These are phyloP conservation scores for Helostoma temminkii DNA, from an alignment of 2,797 vertebrate genomes.

Conservation along the genomic window DNA sequence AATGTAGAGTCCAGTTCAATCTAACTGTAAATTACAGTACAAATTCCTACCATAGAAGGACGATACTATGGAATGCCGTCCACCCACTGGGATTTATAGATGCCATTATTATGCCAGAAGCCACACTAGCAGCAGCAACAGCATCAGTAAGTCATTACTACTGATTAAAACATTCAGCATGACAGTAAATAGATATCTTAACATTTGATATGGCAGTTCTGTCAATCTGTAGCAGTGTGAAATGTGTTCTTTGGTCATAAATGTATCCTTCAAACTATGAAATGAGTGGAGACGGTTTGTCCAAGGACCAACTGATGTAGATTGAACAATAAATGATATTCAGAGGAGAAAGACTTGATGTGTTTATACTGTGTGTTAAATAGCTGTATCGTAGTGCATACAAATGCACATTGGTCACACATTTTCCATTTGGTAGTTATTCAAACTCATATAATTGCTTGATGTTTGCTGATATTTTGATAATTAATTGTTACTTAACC, in stretches of 20 bases:
- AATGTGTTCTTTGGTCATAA: constrained; percentile 87
- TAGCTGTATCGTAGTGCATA: constrained; percentile 1
- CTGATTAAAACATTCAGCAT: constrained; percentile 86
- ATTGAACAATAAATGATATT: constrained; percentile 87
- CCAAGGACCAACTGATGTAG: constrained; percentile 81
- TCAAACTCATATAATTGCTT: neutral
- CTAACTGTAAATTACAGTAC: constrained; percentile 80
- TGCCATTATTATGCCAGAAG: constrained; percentile 83
- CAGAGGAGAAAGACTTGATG: constrained; percentile 72
- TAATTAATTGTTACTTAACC: constrained; percentile 31
- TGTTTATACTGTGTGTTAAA: constrained; percentile 27
- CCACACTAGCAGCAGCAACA: constrained; percentile 84
- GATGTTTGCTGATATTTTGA: constrained; percentile 7
- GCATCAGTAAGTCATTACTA: constrained; percentile 82
- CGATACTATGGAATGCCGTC: constrained; percentile 82
- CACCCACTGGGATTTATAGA: constrained; percentile 78
- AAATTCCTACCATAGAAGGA: constrained; percentile 77
- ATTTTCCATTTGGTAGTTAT: neutral
- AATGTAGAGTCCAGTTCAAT: constrained; percentile 69
- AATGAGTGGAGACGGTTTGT: constrained; percentile 79
- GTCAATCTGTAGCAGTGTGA: constrained; percentile 85
- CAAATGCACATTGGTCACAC: neutral
- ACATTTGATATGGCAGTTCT: constrained; percentile 86
- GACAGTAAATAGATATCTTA: constrained; percentile 87
- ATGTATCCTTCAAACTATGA: constrained; percentile 85